phyloP scores from a whole-genome alignment of 1,140 invertebrate species.

The Drosophila nikananu region DNA sequence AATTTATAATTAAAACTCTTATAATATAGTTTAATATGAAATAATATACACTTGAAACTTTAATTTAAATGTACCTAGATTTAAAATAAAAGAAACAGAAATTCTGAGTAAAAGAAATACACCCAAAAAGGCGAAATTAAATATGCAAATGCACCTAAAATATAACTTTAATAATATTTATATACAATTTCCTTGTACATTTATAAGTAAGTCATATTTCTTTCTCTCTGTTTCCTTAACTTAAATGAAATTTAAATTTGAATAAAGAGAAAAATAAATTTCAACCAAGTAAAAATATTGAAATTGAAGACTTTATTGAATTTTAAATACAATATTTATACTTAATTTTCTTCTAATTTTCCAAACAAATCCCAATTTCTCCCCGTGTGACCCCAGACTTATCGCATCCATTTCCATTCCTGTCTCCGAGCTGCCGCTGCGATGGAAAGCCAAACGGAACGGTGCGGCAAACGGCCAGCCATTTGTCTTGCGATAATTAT shows the following conservation, averaged over 20 bases:
- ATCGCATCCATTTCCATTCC: conserved; percentile 19
- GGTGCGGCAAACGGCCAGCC: conserved; percentile 54
- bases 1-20: no score
- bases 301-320: no score
- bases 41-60: neutral
- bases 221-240: no score
- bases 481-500: conserved; percentile 83
- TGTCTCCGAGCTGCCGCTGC: conserved; percentile 25
- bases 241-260: no score
- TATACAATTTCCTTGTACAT: neutral
- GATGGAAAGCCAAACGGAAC: conserved; percentile 43
- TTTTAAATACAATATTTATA: neutral
- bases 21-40: neutral
- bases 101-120: neutral
- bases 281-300: no score
- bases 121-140: neutral
- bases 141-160: neutral
- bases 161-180: no score
- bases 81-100: neutral
- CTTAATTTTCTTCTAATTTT: neutral
- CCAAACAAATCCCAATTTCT: neutral
- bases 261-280: no score
- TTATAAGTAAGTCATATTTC: no score
- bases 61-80: neutral
- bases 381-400: neutral